Evolutionary conservation across 2,797 vertebrate species (phyloP).

Genomic region (Lagorchestes hirsutus): DNA sequence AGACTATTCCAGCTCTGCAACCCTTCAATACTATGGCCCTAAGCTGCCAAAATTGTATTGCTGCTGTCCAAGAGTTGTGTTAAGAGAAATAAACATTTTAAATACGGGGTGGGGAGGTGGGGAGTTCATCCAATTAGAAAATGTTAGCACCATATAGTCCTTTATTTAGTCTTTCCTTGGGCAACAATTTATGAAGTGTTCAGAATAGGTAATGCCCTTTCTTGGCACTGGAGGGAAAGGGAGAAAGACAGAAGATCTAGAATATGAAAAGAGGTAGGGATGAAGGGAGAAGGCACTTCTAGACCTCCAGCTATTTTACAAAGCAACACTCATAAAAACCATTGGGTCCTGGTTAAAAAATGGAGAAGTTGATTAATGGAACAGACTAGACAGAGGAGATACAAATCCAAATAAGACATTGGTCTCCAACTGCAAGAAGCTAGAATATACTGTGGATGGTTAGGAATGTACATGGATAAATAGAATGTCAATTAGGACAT

Average conservation of each 20-base stretch:
- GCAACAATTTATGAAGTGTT: neutral
- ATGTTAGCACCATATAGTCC: neutral
- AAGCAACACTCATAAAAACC: neutral
- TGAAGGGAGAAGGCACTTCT: neutral
- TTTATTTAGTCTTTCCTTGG: neutral
- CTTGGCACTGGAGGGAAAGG: neutral
- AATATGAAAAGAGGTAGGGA: neutral
- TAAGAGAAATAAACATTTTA: conserved; percentile 1
- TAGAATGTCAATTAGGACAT: neutral
- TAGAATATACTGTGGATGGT: neutral
- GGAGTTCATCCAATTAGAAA: neutral
- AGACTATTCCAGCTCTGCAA: neutral
- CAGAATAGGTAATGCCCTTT: neutral
- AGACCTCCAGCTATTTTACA: neutral
- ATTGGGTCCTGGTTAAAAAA: neutral
- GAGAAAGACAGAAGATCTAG: neutral
- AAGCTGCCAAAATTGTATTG: neutral
- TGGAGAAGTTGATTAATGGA: neutral
- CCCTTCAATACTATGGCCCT: neutral
- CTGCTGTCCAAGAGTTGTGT: neutral
- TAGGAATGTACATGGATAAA: neutral
- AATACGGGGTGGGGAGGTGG: neutral
- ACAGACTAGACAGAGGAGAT: neutral
- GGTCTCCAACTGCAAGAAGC: neutral
- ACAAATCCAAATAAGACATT: neutral